Base-by-base conservation (phyloP, 2,797 vertebrate species). In the Enteromius fasciolatus region DNA sequence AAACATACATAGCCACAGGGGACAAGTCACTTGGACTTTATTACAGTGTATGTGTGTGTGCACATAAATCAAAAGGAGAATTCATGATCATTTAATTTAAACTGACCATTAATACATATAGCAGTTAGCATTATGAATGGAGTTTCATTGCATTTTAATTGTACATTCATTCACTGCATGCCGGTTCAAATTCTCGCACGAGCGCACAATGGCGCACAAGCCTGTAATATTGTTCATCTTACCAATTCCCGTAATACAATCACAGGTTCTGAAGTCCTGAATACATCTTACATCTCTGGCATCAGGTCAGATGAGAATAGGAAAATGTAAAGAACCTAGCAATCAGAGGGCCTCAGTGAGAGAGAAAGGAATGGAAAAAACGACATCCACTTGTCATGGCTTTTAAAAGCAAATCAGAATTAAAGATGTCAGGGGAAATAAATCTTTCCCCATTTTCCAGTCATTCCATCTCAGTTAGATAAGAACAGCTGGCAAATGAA, bases 401-500 rank as follows among this genome's bases (percentile, higher is more conserved):
- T 77, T 75, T 83, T 80, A 67, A 82, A 88, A 85, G 68, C 54
- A 59, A 86, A 87, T 85, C 76, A 70, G 75, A 75, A 73, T 23
- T 64, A 80, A 76, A 57, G 8, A 25, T 76, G 77, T 54, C 76
- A 46, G 79, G 63, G 83, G 83, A 85, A 78, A 78, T 82, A 79
- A 81, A 76, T 80, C 75, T 59, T 80, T 76, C 63, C 20, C 23
- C 18, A 54, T 76, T 80, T 84, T 85, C 69, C 78, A 83, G 54
- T 61, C 66, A 68, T 73, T 80, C 79, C 69, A 83, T 80, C 48
- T 63, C 20, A 46, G 46, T 44, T 67, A 90, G 86, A 92, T 93
- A 88, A 93, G 91, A 93, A 85, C 85, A 84, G 66, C 78, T 63
- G 86, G 82, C 83, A 76, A 84, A 84, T 78, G 77, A 85, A 79